Conservation (phyloP, 2,888 invertebrate species). For the Anarsia innoxiella region DNA sequence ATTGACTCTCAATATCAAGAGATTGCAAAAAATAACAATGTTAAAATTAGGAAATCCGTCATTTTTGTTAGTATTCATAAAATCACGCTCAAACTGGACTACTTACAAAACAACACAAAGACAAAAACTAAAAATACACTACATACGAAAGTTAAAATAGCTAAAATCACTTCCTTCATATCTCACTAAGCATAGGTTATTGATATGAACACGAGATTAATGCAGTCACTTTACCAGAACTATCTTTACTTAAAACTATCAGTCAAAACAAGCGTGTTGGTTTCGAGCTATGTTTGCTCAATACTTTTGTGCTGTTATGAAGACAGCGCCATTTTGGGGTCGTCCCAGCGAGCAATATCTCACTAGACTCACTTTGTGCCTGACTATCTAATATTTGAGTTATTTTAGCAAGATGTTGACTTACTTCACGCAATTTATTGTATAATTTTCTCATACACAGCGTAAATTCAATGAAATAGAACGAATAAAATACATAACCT, state of each 20-base stretch:
- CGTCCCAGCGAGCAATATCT: conserved; percentile 1
- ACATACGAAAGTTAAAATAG: conserved; percentile 66
- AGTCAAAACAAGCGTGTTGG: conserved; percentile 24
- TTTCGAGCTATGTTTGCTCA: conserved; percentile 10
- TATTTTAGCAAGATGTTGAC: no score
- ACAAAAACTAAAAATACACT: conserved; percentile 68
- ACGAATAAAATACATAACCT: conserved; percentile 8
- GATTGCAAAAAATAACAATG: background rate
- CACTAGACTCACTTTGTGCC: no score
- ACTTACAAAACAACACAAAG: conserved; percentile 73
- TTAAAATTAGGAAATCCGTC: no score
- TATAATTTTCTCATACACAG: background rate
- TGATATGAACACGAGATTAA: conserved; percentile 47
- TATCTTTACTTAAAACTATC: conserved; percentile 31
- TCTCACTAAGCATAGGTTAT: conserved; percentile 49
- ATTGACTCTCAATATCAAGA: no score
- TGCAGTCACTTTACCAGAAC: conserved; percentile 54
- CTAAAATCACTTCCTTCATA: conserved; percentile 72
- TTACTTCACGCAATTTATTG: conserved; percentile 2
- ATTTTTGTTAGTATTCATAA: conserved; percentile 21
- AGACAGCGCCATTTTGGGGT: conserved; percentile 25
- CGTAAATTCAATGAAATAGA: conserved; percentile 7
- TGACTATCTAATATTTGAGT: no score
- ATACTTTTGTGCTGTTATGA: conserved; percentile 6
- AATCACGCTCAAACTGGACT: conserved; percentile 37